phyloP scores from a whole-genome alignment of 2,797 vertebrate species.

The Cuculus canorus region DNA sequence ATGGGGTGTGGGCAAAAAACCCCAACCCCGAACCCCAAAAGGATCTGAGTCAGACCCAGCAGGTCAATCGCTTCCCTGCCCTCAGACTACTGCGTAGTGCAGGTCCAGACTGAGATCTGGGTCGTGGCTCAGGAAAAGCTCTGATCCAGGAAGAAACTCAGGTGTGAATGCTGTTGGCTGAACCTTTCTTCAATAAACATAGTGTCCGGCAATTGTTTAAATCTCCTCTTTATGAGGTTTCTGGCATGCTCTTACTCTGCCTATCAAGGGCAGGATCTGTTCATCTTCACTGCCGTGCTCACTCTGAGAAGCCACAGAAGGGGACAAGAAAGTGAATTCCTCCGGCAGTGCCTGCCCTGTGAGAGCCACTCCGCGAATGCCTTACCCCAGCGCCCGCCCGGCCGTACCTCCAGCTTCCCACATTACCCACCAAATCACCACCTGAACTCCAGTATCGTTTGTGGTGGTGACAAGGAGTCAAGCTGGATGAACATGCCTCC shows the following conservation, averaged over 20 bases:
- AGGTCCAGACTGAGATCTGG: background rate
- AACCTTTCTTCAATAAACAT: background rate
- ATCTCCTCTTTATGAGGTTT: background rate
- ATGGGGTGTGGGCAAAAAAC: background rate
- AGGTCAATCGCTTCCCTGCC: background rate
- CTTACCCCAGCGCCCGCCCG: background rate
- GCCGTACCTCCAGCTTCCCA: background rate
- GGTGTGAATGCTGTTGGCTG: background rate
- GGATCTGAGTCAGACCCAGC: background rate
- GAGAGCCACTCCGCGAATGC: background rate
- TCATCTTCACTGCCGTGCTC: background rate
- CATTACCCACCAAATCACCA: background rate
- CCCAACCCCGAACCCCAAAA: background rate
- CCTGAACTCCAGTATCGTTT: background rate
- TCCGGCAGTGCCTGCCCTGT: background rate
- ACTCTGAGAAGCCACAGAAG: background rate
- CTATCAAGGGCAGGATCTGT: background rate
- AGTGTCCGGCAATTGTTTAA: background rate
- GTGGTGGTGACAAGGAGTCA: background rate
- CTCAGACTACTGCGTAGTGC: background rate
- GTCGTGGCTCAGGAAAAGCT: background rate
- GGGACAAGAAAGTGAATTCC: background rate
- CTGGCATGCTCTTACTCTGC: background rate
- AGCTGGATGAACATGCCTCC: background rate
- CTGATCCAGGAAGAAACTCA: background rate